A percentile compares a stretch with the other conserved stretches of the same genome.
phyloP scores from a whole-genome alignment of 2,797 vertebrate genomes.

The Darevskia mixta region DNA sequence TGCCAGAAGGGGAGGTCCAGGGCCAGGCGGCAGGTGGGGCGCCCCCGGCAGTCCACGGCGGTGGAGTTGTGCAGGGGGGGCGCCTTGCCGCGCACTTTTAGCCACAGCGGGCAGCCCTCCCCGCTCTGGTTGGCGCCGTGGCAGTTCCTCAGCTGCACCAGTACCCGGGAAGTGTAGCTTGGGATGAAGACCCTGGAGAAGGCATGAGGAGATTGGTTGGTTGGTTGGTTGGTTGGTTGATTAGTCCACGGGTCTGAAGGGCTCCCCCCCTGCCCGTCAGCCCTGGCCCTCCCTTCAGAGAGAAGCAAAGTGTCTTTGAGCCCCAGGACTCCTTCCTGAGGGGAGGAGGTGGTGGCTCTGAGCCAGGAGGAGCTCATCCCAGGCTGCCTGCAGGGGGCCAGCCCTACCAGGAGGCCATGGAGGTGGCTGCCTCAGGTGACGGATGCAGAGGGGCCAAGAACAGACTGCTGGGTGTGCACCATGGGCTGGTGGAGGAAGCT shows the following conservation, averaged over 20 bases:
- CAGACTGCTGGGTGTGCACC: too few relatives aligned
- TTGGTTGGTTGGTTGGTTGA: rapidly evolving
- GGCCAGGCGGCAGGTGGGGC: constrained; percentile 85
- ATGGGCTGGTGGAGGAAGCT: too few relatives aligned
- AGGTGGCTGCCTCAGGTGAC: too few relatives aligned
- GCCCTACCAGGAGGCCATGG: too few relatives aligned
- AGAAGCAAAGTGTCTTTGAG: neutral
- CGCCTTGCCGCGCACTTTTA: constrained; percentile 92
- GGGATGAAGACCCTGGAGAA: constrained; percentile 92
- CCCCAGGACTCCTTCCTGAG: too few relatives aligned
- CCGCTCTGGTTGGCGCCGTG: constrained; percentile 81
- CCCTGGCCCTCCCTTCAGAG: neutral
- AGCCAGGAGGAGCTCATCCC: too few relatives aligned
- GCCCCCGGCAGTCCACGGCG: constrained; percentile 87
- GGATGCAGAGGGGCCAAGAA: too few relatives aligned
- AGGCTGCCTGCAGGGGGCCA: too few relatives aligned
- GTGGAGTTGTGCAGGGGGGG: constrained; percentile 97
- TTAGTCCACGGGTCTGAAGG: neutral
- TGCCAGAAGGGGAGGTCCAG: constrained; percentile 92
- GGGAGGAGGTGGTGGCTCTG: too few relatives aligned
- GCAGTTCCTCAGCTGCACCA: constrained; percentile 91
- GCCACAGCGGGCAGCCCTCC: constrained; percentile 88
- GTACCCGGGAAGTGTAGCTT: constrained; percentile 92
- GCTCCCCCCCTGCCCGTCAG: neutral
- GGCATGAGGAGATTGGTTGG: rapidly evolving